These are phyloP conservation scores for Loxodonta africana DNA, from an alignment of 2,113 vertebrate species.

Conservation along the genomic window DNA sequence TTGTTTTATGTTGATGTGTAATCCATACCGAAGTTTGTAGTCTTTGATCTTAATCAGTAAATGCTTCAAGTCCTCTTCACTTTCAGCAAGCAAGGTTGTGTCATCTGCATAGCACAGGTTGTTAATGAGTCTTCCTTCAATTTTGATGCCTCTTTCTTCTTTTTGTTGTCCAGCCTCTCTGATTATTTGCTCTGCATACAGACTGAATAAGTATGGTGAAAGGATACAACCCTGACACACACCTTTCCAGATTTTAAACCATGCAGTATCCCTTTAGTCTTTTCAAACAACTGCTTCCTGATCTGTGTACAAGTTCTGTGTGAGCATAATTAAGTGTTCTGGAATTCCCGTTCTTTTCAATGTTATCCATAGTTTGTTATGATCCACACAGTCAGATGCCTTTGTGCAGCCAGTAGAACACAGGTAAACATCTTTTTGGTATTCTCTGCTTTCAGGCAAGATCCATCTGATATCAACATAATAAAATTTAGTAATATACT, in stretches of 20 bases:
- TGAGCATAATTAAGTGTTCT: background rate
- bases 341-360: background rate
- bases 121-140: background rate
- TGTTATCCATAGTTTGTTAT: background rate
- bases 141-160: background rate
- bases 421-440: background rate
- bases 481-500: slow-evolving; percentile 7
- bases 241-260: background rate
- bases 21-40: background rate
- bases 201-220: background rate
- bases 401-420: background rate
- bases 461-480: background rate
- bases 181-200: background rate
- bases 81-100: background rate
- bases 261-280: too few relatives aligned
- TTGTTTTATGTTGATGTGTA: background rate
- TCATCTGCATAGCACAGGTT: background rate
- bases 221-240: background rate
- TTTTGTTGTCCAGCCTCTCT: background rate
- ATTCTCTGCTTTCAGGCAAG: background rate
- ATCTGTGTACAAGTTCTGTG: background rate
- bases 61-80: background rate
- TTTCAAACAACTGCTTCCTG: background rate
- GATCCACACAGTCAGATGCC: background rate
- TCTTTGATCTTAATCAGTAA: background rate